Percentiles rank a stretch among this genome's conserved stretches.
Conservation (phyloP, 2,888 invertebrate genomes). For the Teleiodes luculella region DNA sequence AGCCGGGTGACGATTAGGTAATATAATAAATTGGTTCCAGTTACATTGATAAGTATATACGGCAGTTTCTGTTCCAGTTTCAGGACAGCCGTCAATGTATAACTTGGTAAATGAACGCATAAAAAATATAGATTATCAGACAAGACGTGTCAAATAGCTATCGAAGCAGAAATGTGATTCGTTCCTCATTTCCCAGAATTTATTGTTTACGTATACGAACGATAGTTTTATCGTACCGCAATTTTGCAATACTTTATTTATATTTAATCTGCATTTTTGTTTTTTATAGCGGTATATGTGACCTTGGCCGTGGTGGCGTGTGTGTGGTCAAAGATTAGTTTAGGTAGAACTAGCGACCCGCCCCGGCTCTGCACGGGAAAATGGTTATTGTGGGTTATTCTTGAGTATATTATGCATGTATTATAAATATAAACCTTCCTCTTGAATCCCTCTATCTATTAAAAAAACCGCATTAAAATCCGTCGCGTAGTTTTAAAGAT, state of each 20-base stretch:
- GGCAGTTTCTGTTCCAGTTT: too few species aligned
- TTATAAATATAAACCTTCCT: too few species aligned
- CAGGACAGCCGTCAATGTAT: not conserved
- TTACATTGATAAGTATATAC: too few species aligned
- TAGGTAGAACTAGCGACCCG: not conserved
- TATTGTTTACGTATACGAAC: conserved; percentile 27
- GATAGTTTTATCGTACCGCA: conserved; percentile 7
- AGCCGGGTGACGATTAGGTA: too few species aligned
- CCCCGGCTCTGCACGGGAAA: too few species aligned
- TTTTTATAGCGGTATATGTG: conserved; percentile 35
- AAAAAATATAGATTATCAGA: not conserved
- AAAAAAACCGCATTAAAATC: too few species aligned
- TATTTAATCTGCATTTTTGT: not conserved
- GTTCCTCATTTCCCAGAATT: conserved; percentile 37
- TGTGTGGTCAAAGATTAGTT: conserved; percentile 16
- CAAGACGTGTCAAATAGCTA: not conserved
- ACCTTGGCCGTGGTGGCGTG: conserved; percentile 52
- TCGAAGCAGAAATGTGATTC: conserved; percentile 11
- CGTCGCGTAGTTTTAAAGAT: too few species aligned
- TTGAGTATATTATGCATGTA: too few species aligned
- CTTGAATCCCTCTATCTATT: too few species aligned
- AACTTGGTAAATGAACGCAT: not conserved
- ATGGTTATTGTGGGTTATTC: too few species aligned
- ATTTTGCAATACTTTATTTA: conserved; percentile 44
- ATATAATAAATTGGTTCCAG: too few species aligned